These are phyloP conservation scores for Condylura cristata DNA, from an alignment of 2,113 vertebrate species.

Conservation along the genomic window DNA sequence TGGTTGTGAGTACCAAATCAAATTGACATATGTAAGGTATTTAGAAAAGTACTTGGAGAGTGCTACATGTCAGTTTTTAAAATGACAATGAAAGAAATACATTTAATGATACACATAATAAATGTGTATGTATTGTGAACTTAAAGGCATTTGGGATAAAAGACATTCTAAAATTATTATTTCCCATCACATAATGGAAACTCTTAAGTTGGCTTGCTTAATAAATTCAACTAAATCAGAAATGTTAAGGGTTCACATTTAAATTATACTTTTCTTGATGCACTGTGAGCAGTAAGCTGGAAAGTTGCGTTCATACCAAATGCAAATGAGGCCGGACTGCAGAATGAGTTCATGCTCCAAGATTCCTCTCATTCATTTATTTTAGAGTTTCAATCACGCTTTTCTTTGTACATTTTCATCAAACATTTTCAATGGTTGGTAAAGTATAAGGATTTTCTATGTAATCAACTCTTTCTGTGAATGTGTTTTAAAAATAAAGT, in stretches of 20 bases:
- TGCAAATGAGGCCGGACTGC: not conserved
- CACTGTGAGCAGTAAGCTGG: not conserved
- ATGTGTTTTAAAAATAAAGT: conserved; percentile 69
- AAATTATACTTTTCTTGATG: conserved; percentile 54
- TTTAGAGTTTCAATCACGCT: conserved; percentile 60
- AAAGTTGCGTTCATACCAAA: not conserved
- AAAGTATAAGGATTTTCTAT: conserved; percentile 60
- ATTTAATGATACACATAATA: not conserved
- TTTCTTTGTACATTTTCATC: conserved; percentile 35
- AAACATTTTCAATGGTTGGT: conserved; percentile 58
- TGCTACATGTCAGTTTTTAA: not conserved
- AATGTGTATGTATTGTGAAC: not conserved
- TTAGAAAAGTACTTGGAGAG: not conserved
- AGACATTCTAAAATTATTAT: conserved; percentile 11
- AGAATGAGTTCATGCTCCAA: conserved; percentile 41
- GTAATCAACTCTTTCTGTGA: conserved; percentile 54
- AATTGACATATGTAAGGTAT: not conserved
- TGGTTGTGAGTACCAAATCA: not conserved
- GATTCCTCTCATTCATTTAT: conserved; percentile 60
- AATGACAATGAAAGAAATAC: not conserved
- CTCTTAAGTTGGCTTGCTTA: not conserved
- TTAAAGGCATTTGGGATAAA: not conserved
- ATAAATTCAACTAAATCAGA: not conserved
- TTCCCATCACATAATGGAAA: not conserved
- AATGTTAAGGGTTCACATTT: conserved; percentile 14